Percentiles rank a stretch among this genome's conserved stretches.
These are phyloP conservation scores for Bryconaethiops microstoma DNA, from an alignment of 2,797 vertebrate species.

Conservation along the genomic window DNA sequence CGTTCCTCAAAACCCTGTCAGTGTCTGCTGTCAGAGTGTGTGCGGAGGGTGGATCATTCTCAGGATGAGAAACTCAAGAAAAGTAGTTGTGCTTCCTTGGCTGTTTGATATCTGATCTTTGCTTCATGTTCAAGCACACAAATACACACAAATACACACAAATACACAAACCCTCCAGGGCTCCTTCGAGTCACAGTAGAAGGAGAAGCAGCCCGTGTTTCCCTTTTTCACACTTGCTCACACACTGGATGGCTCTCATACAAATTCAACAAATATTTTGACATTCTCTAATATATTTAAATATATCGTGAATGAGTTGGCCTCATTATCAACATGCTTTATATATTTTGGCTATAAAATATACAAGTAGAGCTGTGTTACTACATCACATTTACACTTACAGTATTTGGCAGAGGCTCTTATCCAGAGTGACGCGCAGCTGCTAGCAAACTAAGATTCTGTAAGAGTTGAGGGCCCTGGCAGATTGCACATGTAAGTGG, in stretches of 20 bases:
- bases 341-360: too few species aligned
- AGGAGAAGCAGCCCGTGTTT: not conserved
- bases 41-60: not conserved
- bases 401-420: too few species aligned
- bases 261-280: too few species aligned
- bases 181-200: not conserved
- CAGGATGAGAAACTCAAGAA: not conserved
- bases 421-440: too few species aligned
- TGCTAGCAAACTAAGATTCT: too few species aligned
- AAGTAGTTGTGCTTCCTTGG: not conserved
- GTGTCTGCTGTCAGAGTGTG: not conserved
- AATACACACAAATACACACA: not conserved
- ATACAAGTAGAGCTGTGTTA: too few species aligned
- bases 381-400: too few species aligned
- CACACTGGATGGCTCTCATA: not conserved
- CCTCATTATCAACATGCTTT: too few species aligned
- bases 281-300: too few species aligned
- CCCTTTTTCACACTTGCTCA: not conserved
- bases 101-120: conserved; percentile 5
- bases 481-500: too few species aligned
- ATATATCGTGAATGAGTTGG: too few species aligned
- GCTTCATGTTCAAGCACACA: not conserved
- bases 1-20: conserved; percentile 1
- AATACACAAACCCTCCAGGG: not conserved
- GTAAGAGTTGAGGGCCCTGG: too few species aligned